Conservation (phyloP, 2,113 vertebrate genomes). For the Menura novaehollandiae region DNA sequence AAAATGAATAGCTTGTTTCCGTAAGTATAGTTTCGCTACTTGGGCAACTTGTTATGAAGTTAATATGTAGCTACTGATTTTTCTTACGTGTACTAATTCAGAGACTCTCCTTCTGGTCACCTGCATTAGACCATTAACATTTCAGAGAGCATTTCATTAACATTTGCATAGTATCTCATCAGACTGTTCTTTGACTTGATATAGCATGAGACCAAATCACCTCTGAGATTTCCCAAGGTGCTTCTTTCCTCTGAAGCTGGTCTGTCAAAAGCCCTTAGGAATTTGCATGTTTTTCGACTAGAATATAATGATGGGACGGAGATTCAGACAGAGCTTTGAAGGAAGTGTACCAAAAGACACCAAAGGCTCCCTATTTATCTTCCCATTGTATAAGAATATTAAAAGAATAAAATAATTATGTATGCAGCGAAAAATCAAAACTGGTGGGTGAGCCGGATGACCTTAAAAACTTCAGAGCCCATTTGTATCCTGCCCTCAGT, state of each 20-base stretch:
- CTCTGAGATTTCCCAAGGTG: conserved; percentile 36
- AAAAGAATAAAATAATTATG: background rate
- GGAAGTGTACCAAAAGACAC: background rate
- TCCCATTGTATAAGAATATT: background rate
- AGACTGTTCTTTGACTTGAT: conserved; percentile 28
- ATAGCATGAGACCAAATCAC: background rate
- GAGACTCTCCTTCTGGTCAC: conserved; percentile 17
- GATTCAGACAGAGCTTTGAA: background rate
- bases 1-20: background rate
- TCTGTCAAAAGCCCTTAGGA: conserved; percentile 1
- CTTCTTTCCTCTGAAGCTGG: conserved; percentile 24
- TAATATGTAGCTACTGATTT: background rate
- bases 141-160: conserved; percentile 49
- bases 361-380: conserved; percentile 12
- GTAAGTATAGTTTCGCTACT: background rate
- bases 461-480: background rate
- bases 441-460: background rate
- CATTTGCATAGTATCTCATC: conserved; percentile 38
- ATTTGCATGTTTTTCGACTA: background rate
- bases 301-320: background rate
- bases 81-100: background rate
- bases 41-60: background rate
- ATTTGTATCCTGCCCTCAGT: background rate
- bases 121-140: conserved; percentile 39
- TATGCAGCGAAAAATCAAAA: background rate